Conservation (phyloP, 2,113 vertebrate species). For the Trochalopteron elliotii region DNA sequence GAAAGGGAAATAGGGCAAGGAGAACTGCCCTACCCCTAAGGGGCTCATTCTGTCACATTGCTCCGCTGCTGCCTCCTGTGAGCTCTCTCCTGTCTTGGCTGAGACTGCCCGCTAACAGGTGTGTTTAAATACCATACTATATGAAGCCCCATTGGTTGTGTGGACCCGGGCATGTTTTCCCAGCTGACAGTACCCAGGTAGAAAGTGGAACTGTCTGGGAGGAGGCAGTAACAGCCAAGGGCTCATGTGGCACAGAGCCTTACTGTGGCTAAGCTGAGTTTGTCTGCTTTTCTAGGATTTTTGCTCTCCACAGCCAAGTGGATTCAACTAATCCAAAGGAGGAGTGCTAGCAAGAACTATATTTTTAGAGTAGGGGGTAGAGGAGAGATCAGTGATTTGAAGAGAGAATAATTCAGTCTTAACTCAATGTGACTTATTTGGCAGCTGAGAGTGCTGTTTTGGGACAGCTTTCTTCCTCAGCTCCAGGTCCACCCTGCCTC, state of each 20-base stretch:
- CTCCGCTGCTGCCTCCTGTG: background rate
- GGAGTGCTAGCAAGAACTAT: background rate
- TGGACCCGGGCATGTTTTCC: background rate
- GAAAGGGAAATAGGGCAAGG: background rate
- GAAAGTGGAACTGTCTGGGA: background rate
- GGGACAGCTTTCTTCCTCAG: background rate
- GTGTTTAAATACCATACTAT: background rate
- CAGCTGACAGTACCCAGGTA: background rate
- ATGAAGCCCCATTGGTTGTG: background rate
- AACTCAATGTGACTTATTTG: background rate
- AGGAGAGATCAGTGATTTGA: background rate
- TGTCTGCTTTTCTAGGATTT: background rate
- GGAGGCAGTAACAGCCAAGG: background rate
- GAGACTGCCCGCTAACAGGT: background rate
- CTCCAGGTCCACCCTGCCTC: background rate
- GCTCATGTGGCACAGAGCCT: background rate
- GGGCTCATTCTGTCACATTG: background rate
- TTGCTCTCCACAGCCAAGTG: background rate
- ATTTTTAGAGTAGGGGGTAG: background rate
- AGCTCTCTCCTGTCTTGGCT: background rate
- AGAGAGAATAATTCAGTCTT: background rate
- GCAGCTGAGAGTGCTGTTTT: background rate
- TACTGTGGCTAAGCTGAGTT: background rate
- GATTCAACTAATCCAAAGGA: constrained; percentile 28
- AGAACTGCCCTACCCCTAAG: background rate